These are phyloP conservation scores for Alligator sinensis DNA, from an alignment of 2,113 vertebrate species.

Conservation along the genomic window DNA sequence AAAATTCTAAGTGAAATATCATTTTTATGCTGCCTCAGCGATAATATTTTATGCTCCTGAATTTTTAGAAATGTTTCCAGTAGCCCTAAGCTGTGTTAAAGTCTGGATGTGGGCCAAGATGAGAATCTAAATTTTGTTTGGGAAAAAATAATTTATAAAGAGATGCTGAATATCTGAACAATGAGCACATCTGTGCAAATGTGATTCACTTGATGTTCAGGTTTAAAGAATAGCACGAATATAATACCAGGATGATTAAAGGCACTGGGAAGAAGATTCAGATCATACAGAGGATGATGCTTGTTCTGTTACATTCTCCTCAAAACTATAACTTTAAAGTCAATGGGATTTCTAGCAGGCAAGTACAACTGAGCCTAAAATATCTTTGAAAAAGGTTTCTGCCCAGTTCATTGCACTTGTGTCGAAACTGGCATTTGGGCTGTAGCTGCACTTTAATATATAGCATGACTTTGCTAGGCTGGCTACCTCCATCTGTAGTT, in stretches of 20 bases:
- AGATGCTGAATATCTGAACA: fast-evolving
- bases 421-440: background rate
- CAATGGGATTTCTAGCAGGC: background rate
- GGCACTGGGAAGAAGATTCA: background rate
- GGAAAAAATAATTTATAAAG: background rate
- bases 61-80: background rate
- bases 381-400: fast-evolving
- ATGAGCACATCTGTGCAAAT: background rate
- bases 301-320: fast-evolving
- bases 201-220: background rate
- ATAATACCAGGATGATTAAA: fast-evolving
- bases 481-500: background rate
- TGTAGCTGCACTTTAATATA: no score
- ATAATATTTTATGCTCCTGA: background rate
- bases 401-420: fast-evolving
- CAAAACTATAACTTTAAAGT: background rate
- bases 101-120: background rate
- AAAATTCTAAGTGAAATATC: fast-evolving
- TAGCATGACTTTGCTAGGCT: background rate
- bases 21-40: background rate
- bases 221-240: background rate
- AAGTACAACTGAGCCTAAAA: fast-evolving
- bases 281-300: background rate
- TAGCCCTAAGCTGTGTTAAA: background rate
- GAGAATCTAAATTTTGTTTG: fast-evolving